Percentiles rank a stretch among this genome's conserved stretches.
Evolutionary conservation across 2,888 invertebrate species (phyloP).

Genomic region (Trypoxylon attenuatum): DNA sequence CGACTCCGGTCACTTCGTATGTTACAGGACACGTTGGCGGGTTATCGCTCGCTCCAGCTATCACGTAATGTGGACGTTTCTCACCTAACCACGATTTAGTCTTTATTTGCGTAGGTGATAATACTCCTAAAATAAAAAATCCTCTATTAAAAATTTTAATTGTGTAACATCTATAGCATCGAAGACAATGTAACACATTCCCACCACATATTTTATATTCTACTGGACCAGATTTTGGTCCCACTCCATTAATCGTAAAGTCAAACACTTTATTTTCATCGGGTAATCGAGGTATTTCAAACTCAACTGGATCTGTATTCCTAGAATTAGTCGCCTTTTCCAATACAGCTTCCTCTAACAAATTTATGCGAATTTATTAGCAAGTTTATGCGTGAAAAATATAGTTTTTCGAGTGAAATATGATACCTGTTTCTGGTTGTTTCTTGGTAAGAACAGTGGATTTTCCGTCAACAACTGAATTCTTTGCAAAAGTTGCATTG

Average conservation of each 20-base stretch:
- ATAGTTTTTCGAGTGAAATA: no score
- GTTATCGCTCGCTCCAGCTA: slow-evolving; percentile 50
- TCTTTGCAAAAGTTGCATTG: no score
- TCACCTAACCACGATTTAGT: slow-evolving; percentile 50
- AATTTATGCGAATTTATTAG: no score
- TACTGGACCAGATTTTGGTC: slow-evolving; percentile 24
- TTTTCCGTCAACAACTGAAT: no score
- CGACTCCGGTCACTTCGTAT: slow-evolving; percentile 54
- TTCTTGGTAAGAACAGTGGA: no score
- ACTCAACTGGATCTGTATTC: no score
- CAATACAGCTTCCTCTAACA: no score
- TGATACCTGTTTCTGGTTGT: no score
- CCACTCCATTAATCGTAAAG: slow-evolving; percentile 34
- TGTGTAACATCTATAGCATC: not conserved
- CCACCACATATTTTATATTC: slow-evolving; percentile 47
- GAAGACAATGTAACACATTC: not conserved
- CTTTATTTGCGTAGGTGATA: slow-evolving; percentile 35
- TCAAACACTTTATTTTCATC: slow-evolving; percentile 33
- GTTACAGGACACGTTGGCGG: slow-evolving; percentile 48
- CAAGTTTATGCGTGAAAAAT: no score
- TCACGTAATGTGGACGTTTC: slow-evolving; percentile 51
- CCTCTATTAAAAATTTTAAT: not conserved
- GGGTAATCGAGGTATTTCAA: slow-evolving; percentile 11
- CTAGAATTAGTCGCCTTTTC: no score
- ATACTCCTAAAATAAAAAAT: slow-evolving; percentile 12